These are phyloP conservation scores for Danaus chrysippus DNA, from an alignment of 2,888 invertebrate genomes.

Conservation along the genomic window DNA sequence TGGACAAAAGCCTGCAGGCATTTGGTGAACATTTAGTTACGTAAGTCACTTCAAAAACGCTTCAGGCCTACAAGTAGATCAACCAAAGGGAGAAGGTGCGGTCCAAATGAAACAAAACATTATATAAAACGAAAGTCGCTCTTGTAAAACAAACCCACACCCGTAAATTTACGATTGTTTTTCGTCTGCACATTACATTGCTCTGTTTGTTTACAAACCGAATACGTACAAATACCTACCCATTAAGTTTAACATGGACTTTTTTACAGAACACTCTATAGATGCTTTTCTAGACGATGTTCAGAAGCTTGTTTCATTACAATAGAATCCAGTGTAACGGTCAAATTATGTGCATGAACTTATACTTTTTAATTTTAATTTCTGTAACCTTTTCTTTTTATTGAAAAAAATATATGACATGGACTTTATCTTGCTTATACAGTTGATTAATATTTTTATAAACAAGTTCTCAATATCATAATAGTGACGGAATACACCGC, in stretches of 20 bases:
- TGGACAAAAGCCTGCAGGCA: slow-evolving; percentile 38
- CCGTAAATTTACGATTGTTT: not conserved
- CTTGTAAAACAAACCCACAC: not conserved
- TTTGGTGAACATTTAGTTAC: slow-evolving; percentile 40
- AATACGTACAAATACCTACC: slow-evolving; percentile 16
- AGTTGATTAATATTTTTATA: not conserved
- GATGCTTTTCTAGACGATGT: slow-evolving; percentile 32
- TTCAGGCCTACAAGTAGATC: slow-evolving; percentile 35
- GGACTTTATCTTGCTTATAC: not conserved
- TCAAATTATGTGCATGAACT: not conserved
- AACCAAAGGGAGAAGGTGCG: slow-evolving; percentile 32
- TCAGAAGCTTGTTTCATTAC: slow-evolving; percentile 32
- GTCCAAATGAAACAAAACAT: slow-evolving; percentile 9
- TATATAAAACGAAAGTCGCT: not conserved
- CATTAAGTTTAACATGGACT: slow-evolving; percentile 39
- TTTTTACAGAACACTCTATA: slow-evolving; percentile 34
- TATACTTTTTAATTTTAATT: not conserved
- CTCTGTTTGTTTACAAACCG: not conserved
- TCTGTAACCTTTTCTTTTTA: not conserved
- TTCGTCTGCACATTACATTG: not conserved
- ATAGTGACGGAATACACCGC: not conserved
- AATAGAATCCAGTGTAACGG: not conserved
- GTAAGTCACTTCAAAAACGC: slow-evolving; percentile 44
- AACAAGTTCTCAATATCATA: slow-evolving; percentile 1
- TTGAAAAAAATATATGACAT: not conserved